Evolutionary conservation across 2,113 vertebrate genomes (phyloP).

Genomic region (Megaceryle torquata): DNA sequence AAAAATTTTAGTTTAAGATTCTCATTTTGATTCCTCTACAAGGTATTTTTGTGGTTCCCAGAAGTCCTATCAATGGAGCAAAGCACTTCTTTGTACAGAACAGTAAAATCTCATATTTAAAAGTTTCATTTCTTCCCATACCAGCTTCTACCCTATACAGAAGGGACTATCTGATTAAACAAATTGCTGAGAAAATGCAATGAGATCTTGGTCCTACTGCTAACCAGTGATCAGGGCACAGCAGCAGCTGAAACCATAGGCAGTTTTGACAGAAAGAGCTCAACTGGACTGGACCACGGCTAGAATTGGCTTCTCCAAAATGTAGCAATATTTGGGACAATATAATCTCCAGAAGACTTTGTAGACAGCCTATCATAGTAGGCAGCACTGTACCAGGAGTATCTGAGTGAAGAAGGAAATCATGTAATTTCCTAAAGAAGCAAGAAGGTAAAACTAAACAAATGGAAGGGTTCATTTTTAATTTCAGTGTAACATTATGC

Average conservation of each 20-base stretch:
- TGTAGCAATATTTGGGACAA: neutral
- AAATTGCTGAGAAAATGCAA: neutral
- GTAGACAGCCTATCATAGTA: neutral
- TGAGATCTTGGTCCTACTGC: neutral
- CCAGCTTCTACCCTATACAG: neutral
- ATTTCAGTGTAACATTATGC: neutral
- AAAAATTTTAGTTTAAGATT: neutral
- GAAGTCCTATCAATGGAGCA: neutral
- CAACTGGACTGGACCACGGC: neutral
- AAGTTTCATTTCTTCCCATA: neutral
- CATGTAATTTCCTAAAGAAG: neutral
- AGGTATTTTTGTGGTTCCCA: neutral
- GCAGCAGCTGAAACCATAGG: neutral
- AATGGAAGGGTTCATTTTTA: neutral
- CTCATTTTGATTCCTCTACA: neutral
- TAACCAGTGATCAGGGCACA: neutral
- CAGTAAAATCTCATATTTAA: neutral
- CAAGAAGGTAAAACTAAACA: neutral
- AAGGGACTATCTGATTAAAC: neutral
- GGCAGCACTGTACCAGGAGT: neutral
- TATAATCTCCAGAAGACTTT: neutral
- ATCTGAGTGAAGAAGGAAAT: neutral
- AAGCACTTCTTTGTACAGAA: neutral
- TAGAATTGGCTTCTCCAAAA: neutral
- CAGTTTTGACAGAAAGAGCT: neutral